Conservation (phyloP, 2,888 invertebrate species). For the Beris morrisii region DNA sequence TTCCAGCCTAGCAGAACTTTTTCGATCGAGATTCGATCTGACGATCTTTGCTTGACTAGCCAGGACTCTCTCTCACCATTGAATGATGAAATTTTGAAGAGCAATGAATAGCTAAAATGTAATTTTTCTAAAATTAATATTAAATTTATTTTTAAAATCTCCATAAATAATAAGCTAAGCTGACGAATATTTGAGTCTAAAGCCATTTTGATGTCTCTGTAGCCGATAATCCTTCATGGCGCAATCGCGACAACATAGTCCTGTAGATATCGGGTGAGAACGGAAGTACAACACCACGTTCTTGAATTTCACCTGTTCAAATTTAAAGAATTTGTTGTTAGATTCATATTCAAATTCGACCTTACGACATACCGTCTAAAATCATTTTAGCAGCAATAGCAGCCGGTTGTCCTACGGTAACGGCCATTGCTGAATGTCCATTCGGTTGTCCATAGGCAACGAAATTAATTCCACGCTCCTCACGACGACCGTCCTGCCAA, state of each 20-base stretch:
- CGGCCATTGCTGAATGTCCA: conserved; percentile 95
- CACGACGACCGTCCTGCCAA: conserved; percentile 85
- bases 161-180: too few relatives aligned
- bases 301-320: conserved; percentile 82
- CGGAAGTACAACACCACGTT: conserved; percentile 89
- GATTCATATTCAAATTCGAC: background rate
- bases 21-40: too few relatives aligned
- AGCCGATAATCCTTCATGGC: conserved; percentile 79
- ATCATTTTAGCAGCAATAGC: conserved; percentile 98
- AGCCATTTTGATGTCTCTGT: conserved; percentile 65
- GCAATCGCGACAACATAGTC: conserved; percentile 84
- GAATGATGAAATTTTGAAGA: too few relatives aligned
- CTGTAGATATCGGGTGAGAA: conserved; percentile 90
- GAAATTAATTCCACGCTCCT: conserved; percentile 81
- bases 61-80: too few relatives aligned
- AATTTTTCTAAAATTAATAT: too few relatives aligned
- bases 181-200: background rate
- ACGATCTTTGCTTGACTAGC: too few relatives aligned
- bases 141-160: too few relatives aligned
- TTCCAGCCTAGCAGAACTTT: too few relatives aligned
- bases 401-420: conserved; percentile 88
- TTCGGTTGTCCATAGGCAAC: conserved; percentile 82
- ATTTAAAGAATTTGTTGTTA: background rate
- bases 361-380: conserved; percentile 66
- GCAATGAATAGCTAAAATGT: too few relatives aligned